Base-by-base conservation (phyloP, 2,888 invertebrate genomes). In the Agrotis exclamationis region DNA sequence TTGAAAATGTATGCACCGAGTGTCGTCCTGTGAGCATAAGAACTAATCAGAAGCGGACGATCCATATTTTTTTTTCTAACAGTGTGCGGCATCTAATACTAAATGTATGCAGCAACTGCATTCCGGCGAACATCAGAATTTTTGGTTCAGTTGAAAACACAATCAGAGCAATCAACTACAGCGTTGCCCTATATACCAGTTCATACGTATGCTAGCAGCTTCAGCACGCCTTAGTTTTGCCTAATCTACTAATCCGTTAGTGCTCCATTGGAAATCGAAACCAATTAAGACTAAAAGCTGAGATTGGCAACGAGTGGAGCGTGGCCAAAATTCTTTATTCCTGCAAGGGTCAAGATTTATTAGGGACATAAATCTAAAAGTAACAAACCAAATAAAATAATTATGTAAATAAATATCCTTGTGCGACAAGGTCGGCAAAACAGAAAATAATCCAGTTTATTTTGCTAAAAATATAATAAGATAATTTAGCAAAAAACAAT, bases 231-330 rank as follows among this genome's bases (percentile, higher is more conserved):
- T 44, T 44, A 67, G 58, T 66, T 74, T 66, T 58, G 45, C 39
- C 45, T 59, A 62, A 53, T 75, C 48, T 63, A 47, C 45, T 59
- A 80, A 57, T 53, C 56, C 48, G 20, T 20, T n/a, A 60, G 62
- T 39, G n/a, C 48, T 54, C 24, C 20, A 22, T 66, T 59, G 54
- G 33, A 80, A 75, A 54, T 74, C 48, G 53, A 66, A 62, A 39
- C 24, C 66, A 75, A 75, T 65, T 65, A 45, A 47, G 45, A n/a
- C 53, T 58, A 28, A 75, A 73, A 59, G 57, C 67, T 58, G 48
- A 57, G 48, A 63, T 58, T 47, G 24, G 18, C 20, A 54, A 18
- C 60, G 14, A 50, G 33, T 50, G 18, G 20, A 47, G 57, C 22
- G 22, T 2, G 24, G 18, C 20, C 9, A 39, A n/a, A 57, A 47